phyloP scores from a whole-genome alignment of 2,797 vertebrate genomes.

The Heliangelus exortis region DNA sequence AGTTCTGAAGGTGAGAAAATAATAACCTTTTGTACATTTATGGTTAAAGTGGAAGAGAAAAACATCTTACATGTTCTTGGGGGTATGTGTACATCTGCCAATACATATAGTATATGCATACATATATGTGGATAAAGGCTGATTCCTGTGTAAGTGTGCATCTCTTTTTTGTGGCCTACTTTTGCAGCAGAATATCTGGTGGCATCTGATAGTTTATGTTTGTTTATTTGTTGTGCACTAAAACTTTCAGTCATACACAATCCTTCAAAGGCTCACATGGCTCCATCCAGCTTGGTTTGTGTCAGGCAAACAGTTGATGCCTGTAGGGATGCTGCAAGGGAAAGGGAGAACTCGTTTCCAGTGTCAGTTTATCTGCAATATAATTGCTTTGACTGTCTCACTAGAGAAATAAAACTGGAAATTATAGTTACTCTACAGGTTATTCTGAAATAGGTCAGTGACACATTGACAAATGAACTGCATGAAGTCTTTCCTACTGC shows the following conservation, averaged over 20 bases:
- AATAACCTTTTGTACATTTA: not conserved
- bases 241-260: not conserved
- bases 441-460: conserved; percentile 19
- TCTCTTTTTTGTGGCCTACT: not conserved
- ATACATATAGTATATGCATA: not conserved
- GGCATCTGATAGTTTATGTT: not conserved
- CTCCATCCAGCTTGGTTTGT: not conserved
- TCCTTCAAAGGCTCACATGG: not conserved
- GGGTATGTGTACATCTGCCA: accelerated
- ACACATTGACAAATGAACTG: conserved; percentile 6
- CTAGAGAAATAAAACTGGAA: conserved; percentile 8
- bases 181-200: not conserved
- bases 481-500: not conserved
- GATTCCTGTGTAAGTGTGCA: not conserved
- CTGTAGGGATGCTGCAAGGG: not conserved
- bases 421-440: not conserved
- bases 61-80: accelerated
- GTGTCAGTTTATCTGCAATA: conserved; percentile 3
- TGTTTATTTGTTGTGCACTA: not conserved
- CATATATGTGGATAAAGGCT: not conserved
- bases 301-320: not conserved
- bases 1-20: not conserved
- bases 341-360: not conserved
- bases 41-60: not conserved
- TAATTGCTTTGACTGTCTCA: not conserved